Percentiles rank a stretch among this genome's conserved stretches.
Conservation (phyloP, 2,113 vertebrate genomes). For the Salvelinus fontinalis region DNA sequence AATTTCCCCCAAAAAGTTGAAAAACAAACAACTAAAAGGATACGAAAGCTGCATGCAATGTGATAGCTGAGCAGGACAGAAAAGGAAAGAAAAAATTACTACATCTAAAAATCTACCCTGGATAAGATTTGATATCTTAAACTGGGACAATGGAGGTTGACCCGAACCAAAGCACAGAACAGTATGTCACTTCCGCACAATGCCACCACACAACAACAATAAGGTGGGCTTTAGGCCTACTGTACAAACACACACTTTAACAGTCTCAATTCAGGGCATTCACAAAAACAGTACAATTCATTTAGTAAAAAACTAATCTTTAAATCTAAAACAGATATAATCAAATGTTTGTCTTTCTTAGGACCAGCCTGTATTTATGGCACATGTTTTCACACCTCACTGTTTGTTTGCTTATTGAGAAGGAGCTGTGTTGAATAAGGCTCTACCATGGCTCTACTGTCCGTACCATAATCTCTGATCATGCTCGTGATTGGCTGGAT, state of each 20-base stretch:
- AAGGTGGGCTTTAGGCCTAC: background rate
- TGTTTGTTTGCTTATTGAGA: constrained; percentile 26
- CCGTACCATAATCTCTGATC: constrained; percentile 5
- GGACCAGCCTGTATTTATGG: constrained; percentile 49
- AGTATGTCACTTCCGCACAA: constrained; percentile 38
- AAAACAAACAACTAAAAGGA: constrained; percentile 2
- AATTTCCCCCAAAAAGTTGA: background rate
- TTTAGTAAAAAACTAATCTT: constrained; percentile 4
- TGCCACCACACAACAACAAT: constrained; percentile 9
- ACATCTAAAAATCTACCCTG: background rate
- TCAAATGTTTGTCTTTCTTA: background rate
- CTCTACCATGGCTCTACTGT: background rate
- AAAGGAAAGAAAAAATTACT: background rate
- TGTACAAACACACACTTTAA: constrained; percentile 26
- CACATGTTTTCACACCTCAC: constrained; percentile 19
- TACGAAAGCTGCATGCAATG: constrained; percentile 37
- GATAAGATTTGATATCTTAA: constrained; percentile 6
- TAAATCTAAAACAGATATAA: background rate
- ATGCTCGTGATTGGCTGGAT: constrained; percentile 16
- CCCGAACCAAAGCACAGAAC: constrained; percentile 26
- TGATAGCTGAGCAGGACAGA: background rate
- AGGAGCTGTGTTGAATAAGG: constrained; percentile 36
- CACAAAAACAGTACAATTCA: constrained; percentile 38
- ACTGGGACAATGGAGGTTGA: constrained; percentile 26
- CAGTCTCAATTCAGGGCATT: constrained; percentile 37